These are phyloP conservation scores for Drosophila nr. medialis DNA, from an alignment of 2,888 invertebrate genomes.

Conservation along the genomic window DNA sequence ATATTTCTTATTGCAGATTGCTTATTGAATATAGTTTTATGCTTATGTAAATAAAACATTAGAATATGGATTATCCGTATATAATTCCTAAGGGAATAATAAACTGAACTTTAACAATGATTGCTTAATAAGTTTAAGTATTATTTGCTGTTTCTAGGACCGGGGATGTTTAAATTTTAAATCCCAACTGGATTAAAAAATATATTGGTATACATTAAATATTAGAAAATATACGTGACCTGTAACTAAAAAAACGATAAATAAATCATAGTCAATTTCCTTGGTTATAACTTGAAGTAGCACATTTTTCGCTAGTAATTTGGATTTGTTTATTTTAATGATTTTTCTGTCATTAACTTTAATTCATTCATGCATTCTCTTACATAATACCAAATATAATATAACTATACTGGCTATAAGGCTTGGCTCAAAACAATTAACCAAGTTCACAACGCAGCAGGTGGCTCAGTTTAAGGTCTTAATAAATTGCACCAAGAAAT, in stretches of 20 bases:
- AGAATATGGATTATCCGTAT: not conserved
- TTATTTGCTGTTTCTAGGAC: too few relatives aligned
- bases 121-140: too few relatives aligned
- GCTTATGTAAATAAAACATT: not conserved
- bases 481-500: constrained; percentile 24
- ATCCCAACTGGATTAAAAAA: too few relatives aligned
- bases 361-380: too few relatives aligned
- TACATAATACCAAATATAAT: not conserved
- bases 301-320: not conserved
- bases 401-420: not conserved
- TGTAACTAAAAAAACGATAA: too few relatives aligned
- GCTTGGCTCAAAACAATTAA: constrained; percentile 1
- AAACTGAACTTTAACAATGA: too few relatives aligned
- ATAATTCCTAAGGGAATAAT: too few relatives aligned
- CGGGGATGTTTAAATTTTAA: too few relatives aligned
- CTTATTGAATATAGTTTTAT: not conserved
- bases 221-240: too few relatives aligned
- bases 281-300: not conserved
- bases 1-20: not conserved
- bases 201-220: too few relatives aligned
- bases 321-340: not conserved
- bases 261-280: not conserved
- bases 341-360: not conserved
- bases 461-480: constrained; percentile 13
- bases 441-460: constrained; percentile 37